phyloP scores from a whole-genome alignment of 2,797 vertebrate species.

The Pseudocheirus occidentalis region DNA sequence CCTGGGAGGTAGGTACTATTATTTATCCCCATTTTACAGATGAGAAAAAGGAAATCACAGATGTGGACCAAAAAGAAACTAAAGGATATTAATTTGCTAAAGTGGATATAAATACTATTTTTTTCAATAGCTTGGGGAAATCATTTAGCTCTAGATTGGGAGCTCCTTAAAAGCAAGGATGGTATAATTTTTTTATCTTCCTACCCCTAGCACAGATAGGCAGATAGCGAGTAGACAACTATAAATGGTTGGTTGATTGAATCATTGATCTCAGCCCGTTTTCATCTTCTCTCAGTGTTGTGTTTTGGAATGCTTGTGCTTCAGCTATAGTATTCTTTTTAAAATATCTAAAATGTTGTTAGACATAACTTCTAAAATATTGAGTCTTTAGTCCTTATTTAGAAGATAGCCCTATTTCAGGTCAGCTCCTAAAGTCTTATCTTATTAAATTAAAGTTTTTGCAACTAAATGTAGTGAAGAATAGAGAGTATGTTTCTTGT shows the following conservation, averaged over 20 bases:
- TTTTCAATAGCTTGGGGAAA: not conserved
- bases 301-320: not conserved
- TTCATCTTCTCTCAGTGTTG: not conserved
- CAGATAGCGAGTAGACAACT: not conserved
- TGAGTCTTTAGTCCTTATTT: not conserved
- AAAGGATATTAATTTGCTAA: not conserved
- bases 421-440: not conserved
- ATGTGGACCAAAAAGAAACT: not conserved
- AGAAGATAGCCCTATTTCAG: not conserved
- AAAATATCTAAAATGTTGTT: not conserved
- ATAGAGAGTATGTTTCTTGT: not conserved
- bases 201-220: not conserved
- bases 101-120: not conserved
- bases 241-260: not conserved
- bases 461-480: not conserved
- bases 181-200: not conserved
- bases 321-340: not conserved
- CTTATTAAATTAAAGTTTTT: not conserved
- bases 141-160: not conserved
- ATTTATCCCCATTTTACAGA: not conserved
- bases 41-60: not conserved
- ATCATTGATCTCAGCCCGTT: not conserved
- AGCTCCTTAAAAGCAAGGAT: not conserved
- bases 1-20: not conserved
- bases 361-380: not conserved